phyloP scores from a whole-genome alignment of 2,113 vertebrate species.

The Crotalus horridus region DNA sequence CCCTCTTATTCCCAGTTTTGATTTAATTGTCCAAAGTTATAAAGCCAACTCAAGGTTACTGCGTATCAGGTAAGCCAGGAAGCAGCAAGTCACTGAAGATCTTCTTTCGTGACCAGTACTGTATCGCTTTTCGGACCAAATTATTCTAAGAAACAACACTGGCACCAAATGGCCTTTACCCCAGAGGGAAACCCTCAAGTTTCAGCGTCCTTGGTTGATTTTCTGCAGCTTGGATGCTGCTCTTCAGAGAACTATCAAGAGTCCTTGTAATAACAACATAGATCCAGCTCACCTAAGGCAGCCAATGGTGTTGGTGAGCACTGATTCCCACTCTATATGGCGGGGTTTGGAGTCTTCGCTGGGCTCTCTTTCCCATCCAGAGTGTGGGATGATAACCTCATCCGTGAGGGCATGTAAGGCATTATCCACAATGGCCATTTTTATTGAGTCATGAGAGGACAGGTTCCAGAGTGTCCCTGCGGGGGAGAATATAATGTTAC shows the following conservation, averaged over 20 bases:
- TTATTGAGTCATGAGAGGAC: conserved; percentile 93
- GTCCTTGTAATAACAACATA: background rate
- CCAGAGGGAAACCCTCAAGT: background rate
- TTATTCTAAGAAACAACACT: background rate
- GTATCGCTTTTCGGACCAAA: background rate
- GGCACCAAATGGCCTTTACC: background rate
- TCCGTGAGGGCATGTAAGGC: conserved; percentile 88
- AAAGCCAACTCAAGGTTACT: background rate
- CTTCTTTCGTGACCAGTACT: background rate
- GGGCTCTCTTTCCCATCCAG: conserved; percentile 86
- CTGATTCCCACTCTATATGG: conserved; percentile 90
- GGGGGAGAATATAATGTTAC: fast-evolving
- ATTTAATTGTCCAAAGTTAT: background rate
- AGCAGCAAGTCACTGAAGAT: background rate
- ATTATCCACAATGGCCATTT: conserved; percentile 96
- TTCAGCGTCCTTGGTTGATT: background rate
- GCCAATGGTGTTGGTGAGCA: conserved; percentile 93
- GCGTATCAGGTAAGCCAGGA: background rate
- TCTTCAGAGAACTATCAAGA: background rate
- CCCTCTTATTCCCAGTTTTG: background rate
- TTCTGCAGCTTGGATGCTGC: background rate
- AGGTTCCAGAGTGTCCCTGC: conserved; percentile 95
- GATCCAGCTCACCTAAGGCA: conserved; percentile 83
- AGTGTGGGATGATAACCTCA: conserved; percentile 89
- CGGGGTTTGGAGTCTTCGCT: conserved; percentile 88